Evolutionary conservation across 1,140 invertebrate species (phyloP).

Genomic region (Popillia japonica): DNA sequence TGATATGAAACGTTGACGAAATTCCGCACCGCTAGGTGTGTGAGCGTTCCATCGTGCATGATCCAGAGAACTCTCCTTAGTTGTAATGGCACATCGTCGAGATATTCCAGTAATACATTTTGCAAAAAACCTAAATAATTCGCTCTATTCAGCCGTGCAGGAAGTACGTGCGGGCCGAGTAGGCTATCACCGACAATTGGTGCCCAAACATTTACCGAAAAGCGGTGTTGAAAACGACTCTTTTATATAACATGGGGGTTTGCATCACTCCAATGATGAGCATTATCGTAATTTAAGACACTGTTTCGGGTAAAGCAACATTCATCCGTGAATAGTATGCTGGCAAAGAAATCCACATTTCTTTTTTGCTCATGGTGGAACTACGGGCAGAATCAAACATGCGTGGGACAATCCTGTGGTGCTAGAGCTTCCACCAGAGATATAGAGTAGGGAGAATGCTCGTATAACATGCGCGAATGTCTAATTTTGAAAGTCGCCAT

Average conservation of each 20-base stretch:
- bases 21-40: conserved; percentile 41
- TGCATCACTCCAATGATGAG: no score
- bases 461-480: not conserved
- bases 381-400: not conserved
- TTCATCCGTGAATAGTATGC: not conserved
- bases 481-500: no score
- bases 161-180: not conserved
- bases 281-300: conserved; percentile 54
- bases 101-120: conserved; percentile 47
- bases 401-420: not conserved
- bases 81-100: conserved; percentile 48
- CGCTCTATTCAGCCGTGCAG: conserved; percentile 50
- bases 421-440: not conserved
- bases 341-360: not conserved
- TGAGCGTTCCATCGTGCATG: conserved; percentile 52
- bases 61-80: conserved; percentile 50
- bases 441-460: no score
- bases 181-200: no score
- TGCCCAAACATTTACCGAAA: no score
- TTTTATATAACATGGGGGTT: no score
- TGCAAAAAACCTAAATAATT: conserved; percentile 53
- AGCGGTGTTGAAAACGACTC: no score
- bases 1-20: not conserved
- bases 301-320: conserved; percentile 44
- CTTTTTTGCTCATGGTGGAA: not conserved